Base-by-base conservation (phyloP, 2,888 invertebrate genomes). In the Andrena haemorrhoa region DNA sequence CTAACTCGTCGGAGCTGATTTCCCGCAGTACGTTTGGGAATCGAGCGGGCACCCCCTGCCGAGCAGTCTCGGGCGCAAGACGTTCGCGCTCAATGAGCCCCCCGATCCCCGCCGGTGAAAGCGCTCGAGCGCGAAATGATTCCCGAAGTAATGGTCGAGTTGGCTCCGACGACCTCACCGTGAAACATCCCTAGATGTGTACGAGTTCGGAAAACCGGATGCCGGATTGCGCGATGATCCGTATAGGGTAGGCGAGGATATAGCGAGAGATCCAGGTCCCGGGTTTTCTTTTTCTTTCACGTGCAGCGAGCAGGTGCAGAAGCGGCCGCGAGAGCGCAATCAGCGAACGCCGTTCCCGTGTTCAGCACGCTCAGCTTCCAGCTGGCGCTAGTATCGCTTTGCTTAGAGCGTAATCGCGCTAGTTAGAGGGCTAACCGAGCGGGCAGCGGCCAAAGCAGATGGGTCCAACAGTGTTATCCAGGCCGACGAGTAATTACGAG, bases 141-240 rank as follows among this genome's bases (percentile, higher is more conserved):
- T 58, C 41, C 64, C 8, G 31, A 68, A 23, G n/a, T 16, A 58
- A 58, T n/a, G n/a, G 20, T 10, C 3, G 64, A 60, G 75, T 20
- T 51, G 85, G 61, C 26, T 49, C 29, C 72, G 79, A 47, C 81
- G 75, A 61, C 61, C 75, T 65, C 73, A 81, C 73, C 75, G 84
- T 70, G 76, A 81, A 79, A 70, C 70, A 79, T 82, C 71, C 61
- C 73, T 78, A 84, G 84, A 81, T 82, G 66, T 75, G 75, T 77
- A 83, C 86, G 83, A 86, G 86, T 79, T 75, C 86, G 86, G 86
- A 77, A 82, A 75, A 70, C 79, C 86, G 75, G 82, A 86, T 75
- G 81, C 79, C 76, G 86, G 82, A 73, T 81, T 77, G 71, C 86
- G 81, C 81, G 81, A 75, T 73, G 63, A 80, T 79, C 77, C 75